phyloP scores from a whole-genome alignment of 2,113 vertebrate genomes.

The Helogale parvula region DNA sequence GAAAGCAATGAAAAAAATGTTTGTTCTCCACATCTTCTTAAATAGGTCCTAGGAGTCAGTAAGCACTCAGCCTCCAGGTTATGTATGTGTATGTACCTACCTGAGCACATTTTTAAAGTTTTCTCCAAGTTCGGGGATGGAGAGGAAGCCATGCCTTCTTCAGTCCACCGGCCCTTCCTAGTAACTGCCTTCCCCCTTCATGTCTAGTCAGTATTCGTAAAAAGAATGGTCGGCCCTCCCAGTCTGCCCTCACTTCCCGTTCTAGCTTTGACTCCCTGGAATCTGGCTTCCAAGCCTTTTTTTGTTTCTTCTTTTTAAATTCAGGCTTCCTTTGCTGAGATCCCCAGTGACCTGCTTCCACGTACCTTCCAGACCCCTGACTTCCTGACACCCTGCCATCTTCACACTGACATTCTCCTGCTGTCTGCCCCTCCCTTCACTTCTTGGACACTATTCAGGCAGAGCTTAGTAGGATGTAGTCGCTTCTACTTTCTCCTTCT shows the following conservation, averaged over 20 bases:
- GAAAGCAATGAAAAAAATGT: not conserved
- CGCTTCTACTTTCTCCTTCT: too few species aligned
- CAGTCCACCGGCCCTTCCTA: not conserved
- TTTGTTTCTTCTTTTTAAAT: not conserved
- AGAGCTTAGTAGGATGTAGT: rapidly evolving
- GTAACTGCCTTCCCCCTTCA: not conserved
- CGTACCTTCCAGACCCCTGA: not conserved
- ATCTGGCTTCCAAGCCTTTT: not conserved
- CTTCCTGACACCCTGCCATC: not conserved
- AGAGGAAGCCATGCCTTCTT: not conserved
- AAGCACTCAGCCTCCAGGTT: not conserved
- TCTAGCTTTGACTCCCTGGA: not conserved
- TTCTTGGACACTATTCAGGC: rapidly evolving
- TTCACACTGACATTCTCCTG: not conserved
- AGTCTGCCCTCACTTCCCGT: not conserved
- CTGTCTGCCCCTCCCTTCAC: not conserved
- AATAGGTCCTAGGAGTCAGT: not conserved
- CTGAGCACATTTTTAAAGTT: not conserved
- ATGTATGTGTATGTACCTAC: rapidly evolving
- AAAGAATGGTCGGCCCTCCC: not conserved
- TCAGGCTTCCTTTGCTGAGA: not conserved
- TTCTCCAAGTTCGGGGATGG: not conserved
- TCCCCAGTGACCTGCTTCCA: not conserved
- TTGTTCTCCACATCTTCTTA: not conserved
- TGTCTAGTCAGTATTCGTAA: not conserved